phyloP scores from a whole-genome alignment of 2,888 invertebrate genomes.

The Metallyticus violacea region DNA sequence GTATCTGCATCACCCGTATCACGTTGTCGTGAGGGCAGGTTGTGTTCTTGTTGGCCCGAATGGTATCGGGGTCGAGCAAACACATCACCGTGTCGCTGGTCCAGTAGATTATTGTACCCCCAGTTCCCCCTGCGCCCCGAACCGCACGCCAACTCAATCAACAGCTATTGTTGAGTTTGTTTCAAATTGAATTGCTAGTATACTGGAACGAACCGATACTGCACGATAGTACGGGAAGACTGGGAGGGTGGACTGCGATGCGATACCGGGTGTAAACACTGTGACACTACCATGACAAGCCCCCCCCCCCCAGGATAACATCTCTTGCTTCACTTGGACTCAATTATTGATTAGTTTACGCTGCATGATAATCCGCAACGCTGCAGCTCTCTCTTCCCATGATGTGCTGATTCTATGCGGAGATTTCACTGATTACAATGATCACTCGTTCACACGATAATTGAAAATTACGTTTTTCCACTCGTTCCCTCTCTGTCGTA shows the following conservation, averaged over 20 bases:
- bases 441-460: neutral
- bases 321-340: slow-evolving; percentile 5
- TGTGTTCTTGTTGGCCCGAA: neutral
- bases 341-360: slow-evolving; percentile 12
- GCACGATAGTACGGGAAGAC: neutral
- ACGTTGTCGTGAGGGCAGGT: no score
- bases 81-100: neutral
- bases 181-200: slow-evolving; percentile 1
- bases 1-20: neutral
- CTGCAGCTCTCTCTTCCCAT: neutral
- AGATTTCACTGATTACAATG: slow-evolving; percentile 10
- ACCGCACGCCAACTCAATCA: slow-evolving; percentile 6
- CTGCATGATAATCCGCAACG: slow-evolving; percentile 13
- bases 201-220: neutral
- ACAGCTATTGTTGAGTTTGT: neutral
- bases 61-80: neutral
- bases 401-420: neutral
- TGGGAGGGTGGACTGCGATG: no score
- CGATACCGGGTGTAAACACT: neutral
- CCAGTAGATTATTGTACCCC: neutral
- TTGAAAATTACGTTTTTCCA: neutral
- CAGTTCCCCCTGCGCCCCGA: no score
- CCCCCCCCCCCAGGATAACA: neutral
- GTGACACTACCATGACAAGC: neutral
- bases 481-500: neutral